A percentile compares a stretch with the other conserved stretches of the same genome.
Evolutionary conservation across 2,113 vertebrate genomes (phyloP).

Genomic region (Desmodus rotundus): DNA sequence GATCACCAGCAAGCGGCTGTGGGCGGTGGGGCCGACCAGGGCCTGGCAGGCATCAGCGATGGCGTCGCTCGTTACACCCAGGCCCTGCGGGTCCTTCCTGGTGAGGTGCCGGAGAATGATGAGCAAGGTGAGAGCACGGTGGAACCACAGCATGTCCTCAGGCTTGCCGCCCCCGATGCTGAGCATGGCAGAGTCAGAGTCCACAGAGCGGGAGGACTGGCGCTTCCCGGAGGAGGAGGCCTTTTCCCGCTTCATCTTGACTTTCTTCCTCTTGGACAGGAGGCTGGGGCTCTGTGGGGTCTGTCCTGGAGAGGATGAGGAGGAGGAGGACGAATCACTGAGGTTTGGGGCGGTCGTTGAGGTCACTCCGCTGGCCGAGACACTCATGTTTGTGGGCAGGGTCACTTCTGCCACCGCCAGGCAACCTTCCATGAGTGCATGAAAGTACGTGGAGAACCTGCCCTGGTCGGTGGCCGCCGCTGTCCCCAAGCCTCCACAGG

Average conservation of each 20-base stretch:
- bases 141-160: slow-evolving; percentile 99
- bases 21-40: slow-evolving; percentile 92
- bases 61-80: slow-evolving; percentile 94
- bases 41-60: slow-evolving; percentile 95
- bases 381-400: slow-evolving; percentile 90
- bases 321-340: slow-evolving; percentile 96
- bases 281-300: slow-evolving; percentile 97
- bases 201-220: slow-evolving; percentile 80
- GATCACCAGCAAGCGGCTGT: slow-evolving; percentile 94
- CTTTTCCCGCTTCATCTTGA: slow-evolving; percentile 98
- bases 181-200: slow-evolving; percentile 86
- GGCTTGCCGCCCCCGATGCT: slow-evolving; percentile 95
- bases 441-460: slow-evolving; percentile 96
- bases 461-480: slow-evolving; percentile 86
- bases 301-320: slow-evolving; percentile 95
- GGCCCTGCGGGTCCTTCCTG: slow-evolving; percentile 93
- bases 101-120: slow-evolving; percentile 95
- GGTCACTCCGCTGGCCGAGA: slow-evolving; percentile 87
- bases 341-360: slow-evolving; percentile 91
- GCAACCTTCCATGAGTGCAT: slow-evolving; percentile 96
- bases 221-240: slow-evolving; percentile 88
- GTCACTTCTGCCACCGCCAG: slow-evolving; percentile 96
- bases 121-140: slow-evolving; percentile 95
- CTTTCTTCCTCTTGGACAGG: slow-evolving; percentile 96
- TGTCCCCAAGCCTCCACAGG: slow-evolving; percentile 81